A percentile compares a stretch with the other conserved stretches of the same genome.
phyloP scores from a whole-genome alignment of 2,113 vertebrate genomes.

The Pelecanoides urinatrix region DNA sequence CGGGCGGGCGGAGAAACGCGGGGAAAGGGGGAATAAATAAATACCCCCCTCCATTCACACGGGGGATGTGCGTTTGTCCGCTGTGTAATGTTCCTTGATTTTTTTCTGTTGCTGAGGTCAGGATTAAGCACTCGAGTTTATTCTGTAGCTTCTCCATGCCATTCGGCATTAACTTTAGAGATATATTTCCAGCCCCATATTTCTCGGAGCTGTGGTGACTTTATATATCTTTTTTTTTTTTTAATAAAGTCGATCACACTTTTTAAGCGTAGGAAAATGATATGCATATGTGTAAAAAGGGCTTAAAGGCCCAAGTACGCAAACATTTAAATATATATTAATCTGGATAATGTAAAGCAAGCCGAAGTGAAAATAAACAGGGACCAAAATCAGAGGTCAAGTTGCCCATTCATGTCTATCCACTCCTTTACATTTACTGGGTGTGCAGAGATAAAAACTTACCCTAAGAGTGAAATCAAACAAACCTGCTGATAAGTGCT shows the following conservation, averaged over 20 bases:
- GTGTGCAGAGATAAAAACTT: constrained; percentile 62
- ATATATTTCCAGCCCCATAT: not conserved
- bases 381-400: constrained; percentile 57
- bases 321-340: constrained; percentile 67
- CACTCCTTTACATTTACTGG: constrained; percentile 55
- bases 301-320: constrained; percentile 53
- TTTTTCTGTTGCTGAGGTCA: not conserved
- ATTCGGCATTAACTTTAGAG: not conserved
- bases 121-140: not conserved
- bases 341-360: constrained; percentile 61
- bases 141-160: not conserved
- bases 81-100: rapidly evolving
- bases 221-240: not conserved
- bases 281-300: constrained; percentile 37
- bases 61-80: not conserved
- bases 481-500: constrained; percentile 75
- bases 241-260: constrained; percentile 16
- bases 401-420: constrained; percentile 61
- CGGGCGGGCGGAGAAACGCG: not conserved
- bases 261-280: not conserved
- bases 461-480: constrained; percentile 70
- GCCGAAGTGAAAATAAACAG: constrained; percentile 65
- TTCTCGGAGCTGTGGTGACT: not conserved
- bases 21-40: not conserved
- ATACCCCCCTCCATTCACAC: not conserved